These are phyloP conservation scores for Tridacna gigas DNA, from an alignment of 2,888 invertebrate species.

Conservation along the genomic window DNA sequence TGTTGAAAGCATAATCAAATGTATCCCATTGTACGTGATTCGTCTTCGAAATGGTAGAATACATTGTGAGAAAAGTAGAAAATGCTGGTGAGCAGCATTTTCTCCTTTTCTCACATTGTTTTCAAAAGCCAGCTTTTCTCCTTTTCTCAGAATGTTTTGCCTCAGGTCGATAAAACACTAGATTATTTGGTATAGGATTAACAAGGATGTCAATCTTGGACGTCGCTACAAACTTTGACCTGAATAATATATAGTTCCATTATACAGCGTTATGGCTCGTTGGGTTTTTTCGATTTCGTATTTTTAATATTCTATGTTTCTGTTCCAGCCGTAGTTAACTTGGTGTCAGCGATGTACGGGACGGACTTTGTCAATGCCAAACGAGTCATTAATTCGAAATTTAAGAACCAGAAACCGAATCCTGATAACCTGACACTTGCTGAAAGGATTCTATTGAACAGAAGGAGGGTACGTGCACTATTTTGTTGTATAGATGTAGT, in stretches of 20 bases:
- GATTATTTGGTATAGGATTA: background rate
- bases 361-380: slow-evolving; percentile 67
- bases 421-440: slow-evolving; percentile 68
- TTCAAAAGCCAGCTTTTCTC: too few species aligned
- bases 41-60: too few species aligned
- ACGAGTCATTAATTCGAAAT: slow-evolving; percentile 63
- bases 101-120: too few species aligned
- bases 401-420: slow-evolving; percentile 57
- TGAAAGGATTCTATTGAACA: slow-evolving; percentile 63
- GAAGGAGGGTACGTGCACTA: slow-evolving; percentile 40
- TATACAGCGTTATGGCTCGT: background rate
- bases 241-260: background rate
- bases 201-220: background rate
- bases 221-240: background rate
- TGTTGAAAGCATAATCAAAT: too few species aligned
- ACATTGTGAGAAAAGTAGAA: too few species aligned
- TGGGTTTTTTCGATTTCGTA: background rate
- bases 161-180: too few species aligned
- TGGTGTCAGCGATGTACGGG: slow-evolving; percentile 49
- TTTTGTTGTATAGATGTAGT: too few species aligned
- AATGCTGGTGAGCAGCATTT: too few species aligned
- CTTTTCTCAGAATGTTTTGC: too few species aligned
- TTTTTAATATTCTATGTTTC: background rate
- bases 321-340: slow-evolving; percentile 12
- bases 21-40: too few species aligned